Conservation (phyloP, 2,113 vertebrate species). For the Pelecanus crispus region DNA sequence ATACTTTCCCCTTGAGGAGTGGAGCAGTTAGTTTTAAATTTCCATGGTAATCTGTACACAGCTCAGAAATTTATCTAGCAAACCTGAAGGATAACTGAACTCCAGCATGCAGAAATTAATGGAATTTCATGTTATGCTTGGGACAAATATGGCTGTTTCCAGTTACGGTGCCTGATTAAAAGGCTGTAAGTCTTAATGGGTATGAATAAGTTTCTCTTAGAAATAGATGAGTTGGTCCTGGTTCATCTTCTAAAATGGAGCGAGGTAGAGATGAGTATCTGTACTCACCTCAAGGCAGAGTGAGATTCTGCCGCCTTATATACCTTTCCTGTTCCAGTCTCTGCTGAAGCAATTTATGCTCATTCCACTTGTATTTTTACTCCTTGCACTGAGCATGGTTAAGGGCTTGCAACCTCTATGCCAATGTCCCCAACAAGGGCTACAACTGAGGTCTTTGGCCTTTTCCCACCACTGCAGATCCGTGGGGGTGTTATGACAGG, state of each 20-base stretch:
- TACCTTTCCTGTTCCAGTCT: rapidly evolving
- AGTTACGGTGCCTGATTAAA: background rate
- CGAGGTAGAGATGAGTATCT: background rate
- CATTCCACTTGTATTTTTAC: background rate
- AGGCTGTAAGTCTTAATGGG: background rate
- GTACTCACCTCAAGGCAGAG: background rate
- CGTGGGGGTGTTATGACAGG: background rate
- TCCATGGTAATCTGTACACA: background rate
- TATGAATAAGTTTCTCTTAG: background rate
- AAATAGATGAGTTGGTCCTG: background rate
- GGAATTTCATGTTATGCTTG: background rate
- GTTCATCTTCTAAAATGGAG: background rate
- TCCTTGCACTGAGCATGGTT: background rate
- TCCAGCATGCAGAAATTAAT: background rate
- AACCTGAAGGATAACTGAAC: background rate
- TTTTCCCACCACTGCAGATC: background rate
- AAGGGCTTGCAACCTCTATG: background rate
- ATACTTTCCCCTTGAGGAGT: background rate
- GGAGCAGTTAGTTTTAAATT: background rate
- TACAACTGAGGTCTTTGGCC: background rate
- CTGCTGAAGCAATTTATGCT: background rate
- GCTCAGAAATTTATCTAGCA: background rate
- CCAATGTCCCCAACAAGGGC: too few species aligned
- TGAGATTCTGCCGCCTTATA: background rate
- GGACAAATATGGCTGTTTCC: background rate